Evolutionary conservation across 2,113 vertebrate genomes (phyloP), one percentile per base, ranked within the genome.

Genomic region (Dissostichus mawsoni): DNA sequence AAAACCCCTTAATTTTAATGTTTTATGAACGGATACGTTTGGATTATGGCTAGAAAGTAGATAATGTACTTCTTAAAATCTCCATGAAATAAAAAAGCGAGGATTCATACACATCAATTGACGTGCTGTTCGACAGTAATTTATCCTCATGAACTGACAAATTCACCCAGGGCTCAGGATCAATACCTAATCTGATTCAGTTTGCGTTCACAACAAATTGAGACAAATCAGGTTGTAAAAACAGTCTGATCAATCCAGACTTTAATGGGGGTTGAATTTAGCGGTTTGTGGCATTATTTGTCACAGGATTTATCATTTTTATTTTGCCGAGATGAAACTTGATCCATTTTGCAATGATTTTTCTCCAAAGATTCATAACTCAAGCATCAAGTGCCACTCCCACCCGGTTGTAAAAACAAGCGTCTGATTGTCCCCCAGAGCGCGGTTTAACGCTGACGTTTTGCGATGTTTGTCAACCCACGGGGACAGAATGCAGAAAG

Each of bases 121-220:
- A 45, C 75, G 55, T 14, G 11, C 56, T 62, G 18, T 5, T 20
- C 13, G 52, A 78, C 14, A 20, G 33, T 47, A 56, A 83, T 91
- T 82, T 53, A 76, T 84, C 67, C 52, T 83, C 20, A 76, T 89
- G 77, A 69, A 82, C 36, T 70, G 79, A 82, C 68, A 74, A 50
- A 68, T 73, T 80, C 79, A 79, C 74, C 53, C 25, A 8, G 33
- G 52, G 88, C 80, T 3, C 51, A 9, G 64, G 87, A 93, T 90
- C 90, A 75, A 91, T 93, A 77, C 23, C 33, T 79, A 78, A 83
- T 90, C 70, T 80, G 52, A 82, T 85, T 85, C 76, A 81, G 36
- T 87, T 83, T 87, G 81, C 87, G 90, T 84, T 89, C n/a, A 47
- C 55, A 74, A 72, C 78, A 92, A 90, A 92, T 89, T 81, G 84